These are phyloP conservation scores for Lepidocyrtoides sp. DNA, from an alignment of 2,888 invertebrate species.

Conservation along the genomic window DNA sequence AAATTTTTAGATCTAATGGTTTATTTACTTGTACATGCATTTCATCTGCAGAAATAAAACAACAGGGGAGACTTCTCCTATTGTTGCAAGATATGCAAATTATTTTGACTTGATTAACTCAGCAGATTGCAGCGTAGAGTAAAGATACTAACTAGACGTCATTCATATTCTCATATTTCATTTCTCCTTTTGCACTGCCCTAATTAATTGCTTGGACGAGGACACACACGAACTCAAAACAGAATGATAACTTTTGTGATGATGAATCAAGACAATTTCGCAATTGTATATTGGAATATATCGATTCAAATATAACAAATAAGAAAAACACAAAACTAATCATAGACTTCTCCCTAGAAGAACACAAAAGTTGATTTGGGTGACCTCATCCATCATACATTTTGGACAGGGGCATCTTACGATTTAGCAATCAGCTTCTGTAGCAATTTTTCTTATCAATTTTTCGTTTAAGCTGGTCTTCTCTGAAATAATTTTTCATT, in stretches of 20 bases:
- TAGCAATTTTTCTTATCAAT: too few relatives aligned
- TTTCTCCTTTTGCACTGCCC: conserved; percentile 40
- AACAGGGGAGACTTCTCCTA: conserved; percentile 1
- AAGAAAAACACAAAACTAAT: not conserved
- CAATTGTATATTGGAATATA: conserved; percentile 16
- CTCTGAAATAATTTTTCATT: too few relatives aligned
- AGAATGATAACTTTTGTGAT: not conserved
- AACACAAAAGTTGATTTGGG: conserved; percentile 31
- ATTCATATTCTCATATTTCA: not conserved
- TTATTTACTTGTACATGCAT: conserved; percentile 37
- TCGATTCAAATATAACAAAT: conserved; percentile 20
- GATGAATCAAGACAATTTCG: not conserved
- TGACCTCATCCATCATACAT: conserved; percentile 67
- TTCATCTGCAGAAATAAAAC: conserved; percentile 2
- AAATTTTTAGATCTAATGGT: not conserved
- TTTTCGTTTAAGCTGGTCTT: too few relatives aligned
- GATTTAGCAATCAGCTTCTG: too few relatives aligned
- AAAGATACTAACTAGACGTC: not conserved
- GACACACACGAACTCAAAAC: conserved; percentile 54
- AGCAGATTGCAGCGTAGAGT: not conserved
- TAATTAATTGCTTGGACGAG: conserved; percentile 67
- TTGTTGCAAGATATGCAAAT: conserved; percentile 33
- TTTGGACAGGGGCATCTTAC: conserved; percentile 37
- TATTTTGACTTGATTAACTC: conserved; percentile 41
- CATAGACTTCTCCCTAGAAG: conserved; percentile 11